These are phyloP conservation scores for Pseudonaja textilis DNA, from an alignment of 2,113 vertebrate genomes.

Conservation along the genomic window DNA sequence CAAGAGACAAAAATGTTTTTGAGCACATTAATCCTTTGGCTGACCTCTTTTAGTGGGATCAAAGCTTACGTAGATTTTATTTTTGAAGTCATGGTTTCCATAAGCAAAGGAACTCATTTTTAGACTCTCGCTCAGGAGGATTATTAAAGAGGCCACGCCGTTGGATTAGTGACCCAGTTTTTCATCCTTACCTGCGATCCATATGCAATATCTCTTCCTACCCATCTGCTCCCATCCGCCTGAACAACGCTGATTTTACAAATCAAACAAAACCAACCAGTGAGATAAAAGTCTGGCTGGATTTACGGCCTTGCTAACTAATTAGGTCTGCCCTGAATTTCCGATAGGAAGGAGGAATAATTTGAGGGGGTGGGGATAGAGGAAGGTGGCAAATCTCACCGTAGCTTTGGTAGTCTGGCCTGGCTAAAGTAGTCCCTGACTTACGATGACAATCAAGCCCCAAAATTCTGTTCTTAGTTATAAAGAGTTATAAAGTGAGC, in stretches of 20 bases:
- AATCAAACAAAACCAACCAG: not conserved
- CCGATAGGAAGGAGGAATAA: not conserved
- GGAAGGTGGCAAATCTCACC: not conserved
- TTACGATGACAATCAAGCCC: not conserved
- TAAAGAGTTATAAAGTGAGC: not conserved
- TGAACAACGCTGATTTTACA: not conserved
- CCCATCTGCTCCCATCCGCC: not conserved
- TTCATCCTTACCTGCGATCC: not conserved
- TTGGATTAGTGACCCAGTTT: not conserved
- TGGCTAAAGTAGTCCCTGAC: not conserved
- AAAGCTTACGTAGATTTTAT: not conserved
- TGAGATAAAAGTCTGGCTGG: not conserved
- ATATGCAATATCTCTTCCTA: not conserved
- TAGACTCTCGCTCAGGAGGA: not conserved
- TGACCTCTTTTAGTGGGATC: not conserved
- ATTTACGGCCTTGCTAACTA: not conserved
- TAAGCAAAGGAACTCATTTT: not conserved
- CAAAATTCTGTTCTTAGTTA: not conserved
- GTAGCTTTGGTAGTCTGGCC: not conserved
- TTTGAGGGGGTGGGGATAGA: not conserved
- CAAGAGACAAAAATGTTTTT: constrained; percentile 11
- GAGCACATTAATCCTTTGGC: not conserved
- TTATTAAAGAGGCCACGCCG: not conserved
- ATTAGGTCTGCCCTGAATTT: not conserved
- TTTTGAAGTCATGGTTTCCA: not conserved